Conservation (phyloP, 2,113 vertebrate genomes). For the Antechinus flavipes region DNA sequence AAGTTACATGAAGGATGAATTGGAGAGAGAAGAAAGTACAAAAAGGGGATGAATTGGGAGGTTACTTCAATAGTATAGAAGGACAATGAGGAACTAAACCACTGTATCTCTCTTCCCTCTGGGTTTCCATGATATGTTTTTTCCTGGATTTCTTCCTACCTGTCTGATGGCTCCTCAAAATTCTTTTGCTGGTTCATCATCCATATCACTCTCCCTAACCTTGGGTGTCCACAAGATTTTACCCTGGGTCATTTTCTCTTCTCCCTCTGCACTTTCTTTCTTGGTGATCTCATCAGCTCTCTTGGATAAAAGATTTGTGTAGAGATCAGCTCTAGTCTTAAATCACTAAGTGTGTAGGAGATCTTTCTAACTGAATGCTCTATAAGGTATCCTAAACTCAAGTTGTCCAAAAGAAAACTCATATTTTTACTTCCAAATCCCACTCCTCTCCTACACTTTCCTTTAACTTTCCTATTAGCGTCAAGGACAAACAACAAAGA, state of each 20-base stretch:
- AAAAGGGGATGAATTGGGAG: background rate
- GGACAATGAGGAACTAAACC: background rate
- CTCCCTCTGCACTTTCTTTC: background rate
- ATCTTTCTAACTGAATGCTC: background rate
- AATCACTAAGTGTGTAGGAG: background rate
- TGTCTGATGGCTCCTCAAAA: background rate
- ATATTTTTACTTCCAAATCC: background rate
- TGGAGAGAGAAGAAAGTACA: background rate
- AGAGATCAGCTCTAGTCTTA: background rate
- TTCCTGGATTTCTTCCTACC: background rate
- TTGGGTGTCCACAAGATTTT: background rate
- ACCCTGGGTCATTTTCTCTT: background rate
- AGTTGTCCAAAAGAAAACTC: background rate
- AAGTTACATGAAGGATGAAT: background rate
- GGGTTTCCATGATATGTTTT: background rate
- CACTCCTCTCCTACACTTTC: background rate
- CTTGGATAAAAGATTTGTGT: too few species aligned
- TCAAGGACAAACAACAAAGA: background rate
- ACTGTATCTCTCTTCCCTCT: background rate
- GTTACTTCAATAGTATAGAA: background rate
- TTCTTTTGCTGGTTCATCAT: background rate
- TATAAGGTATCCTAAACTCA: background rate
- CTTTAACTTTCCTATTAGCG: background rate
- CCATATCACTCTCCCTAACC: background rate
- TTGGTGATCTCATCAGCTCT: background rate